Base-by-base conservation (phyloP, 2,797 vertebrate genomes). In the Acanthurus tractus region DNA sequence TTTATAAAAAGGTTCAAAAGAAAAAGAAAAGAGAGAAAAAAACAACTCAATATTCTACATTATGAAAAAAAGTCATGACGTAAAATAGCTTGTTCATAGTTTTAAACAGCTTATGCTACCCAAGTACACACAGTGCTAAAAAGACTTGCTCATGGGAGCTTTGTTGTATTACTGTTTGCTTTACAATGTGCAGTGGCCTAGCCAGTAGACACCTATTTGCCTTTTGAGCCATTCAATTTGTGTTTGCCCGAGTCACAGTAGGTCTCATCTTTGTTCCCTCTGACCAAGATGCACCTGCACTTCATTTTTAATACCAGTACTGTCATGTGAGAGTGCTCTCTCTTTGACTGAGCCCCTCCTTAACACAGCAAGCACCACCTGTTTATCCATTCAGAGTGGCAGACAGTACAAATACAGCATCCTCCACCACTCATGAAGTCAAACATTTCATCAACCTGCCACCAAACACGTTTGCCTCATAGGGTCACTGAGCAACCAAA, bases 281-380 rank as follows among this genome's bases (percentile, higher is more conserved):
- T 45, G 50, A 38, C 49, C 38, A 84, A 70, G 44, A 79, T 72
- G 75, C 89, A 92, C 86, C 89, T 92, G 89, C 78, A 61, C 40
- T 52, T 80, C 65, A 70, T 87, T 55, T 73, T 81, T 65, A 46
- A 66, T 76, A 4, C 57, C 20, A 78, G 44, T 65, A 76, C 29
- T 78, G 64, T 82, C 75, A 81, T 55, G 38, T 66, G 36, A 90
- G 67, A 74, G 55, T 70, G 42, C 13, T 53, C 66, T 85, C 63
- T 76, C 50, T 54, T 68, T 69, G 38, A 48, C 50, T 29, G 12
- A 70, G n/a, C 61, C 58, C n/a, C 17, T 15, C 48, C 58, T 10
- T 66, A 69, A 71, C 48, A 69, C 49, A 71, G 10, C 36, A 48
- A 69, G 20, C 55, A 44, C 29, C 9, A 25, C 29, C 70, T 69